These are phyloP conservation scores for Psephotus haematonotus DNA, from an alignment of 2,113 vertebrate genomes.

Conservation along the genomic window DNA sequence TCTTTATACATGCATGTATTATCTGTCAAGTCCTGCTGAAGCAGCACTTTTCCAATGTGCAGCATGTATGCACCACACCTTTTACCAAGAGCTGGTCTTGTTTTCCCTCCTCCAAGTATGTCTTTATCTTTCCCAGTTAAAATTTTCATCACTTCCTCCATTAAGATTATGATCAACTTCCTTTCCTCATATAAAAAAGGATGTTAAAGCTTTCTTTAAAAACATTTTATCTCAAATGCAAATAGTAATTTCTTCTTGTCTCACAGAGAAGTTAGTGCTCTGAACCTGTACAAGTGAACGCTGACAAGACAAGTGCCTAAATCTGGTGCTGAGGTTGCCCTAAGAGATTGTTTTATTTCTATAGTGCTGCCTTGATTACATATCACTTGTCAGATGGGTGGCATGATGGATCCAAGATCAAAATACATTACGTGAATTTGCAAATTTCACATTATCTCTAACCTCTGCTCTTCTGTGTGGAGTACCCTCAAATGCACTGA, in stretches of 20 bases:
- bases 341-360: constrained; percentile 1
- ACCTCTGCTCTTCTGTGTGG: neutral
- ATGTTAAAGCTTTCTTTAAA: constrained; percentile 21
- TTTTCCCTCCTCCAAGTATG: neutral
- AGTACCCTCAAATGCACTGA: neutral
- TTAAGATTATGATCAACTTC: constrained; percentile 51
- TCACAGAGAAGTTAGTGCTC: constrained; percentile 1
- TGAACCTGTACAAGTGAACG: neutral
- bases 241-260: constrained; percentile 57
- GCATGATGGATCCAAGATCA: neutral
- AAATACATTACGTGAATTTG: neutral
- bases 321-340: neutral
- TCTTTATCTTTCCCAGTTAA: neutral
- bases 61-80: neutral
- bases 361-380: neutral
- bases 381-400: neutral
- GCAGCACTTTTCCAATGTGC: constrained; percentile 13
- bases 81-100: neutral
- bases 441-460: neutral
- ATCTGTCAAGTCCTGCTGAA: constrained; percentile 1
- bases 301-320: neutral
- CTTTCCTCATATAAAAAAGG: constrained; percentile 12
- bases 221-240: constrained; percentile 48
- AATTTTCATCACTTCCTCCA: neutral
- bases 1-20: neutral